phyloP scores from a whole-genome alignment of 2,113 vertebrate species.

The Etheostoma spectabile region DNA sequence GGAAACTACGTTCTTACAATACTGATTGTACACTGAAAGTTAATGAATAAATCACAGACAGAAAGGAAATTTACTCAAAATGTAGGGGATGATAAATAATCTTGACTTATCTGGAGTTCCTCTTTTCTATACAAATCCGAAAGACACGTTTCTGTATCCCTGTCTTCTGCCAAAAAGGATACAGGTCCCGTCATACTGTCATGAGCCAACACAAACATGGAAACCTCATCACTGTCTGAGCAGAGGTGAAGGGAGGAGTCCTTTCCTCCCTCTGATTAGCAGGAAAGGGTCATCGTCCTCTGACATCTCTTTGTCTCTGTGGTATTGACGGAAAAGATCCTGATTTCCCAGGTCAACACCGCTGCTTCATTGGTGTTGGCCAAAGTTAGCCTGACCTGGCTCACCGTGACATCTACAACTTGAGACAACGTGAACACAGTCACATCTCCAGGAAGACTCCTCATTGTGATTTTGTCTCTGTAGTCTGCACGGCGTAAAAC shows the following conservation, averaged over 20 bases:
- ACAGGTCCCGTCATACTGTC: conserved; percentile 50
- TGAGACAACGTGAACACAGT: conserved; percentile 27
- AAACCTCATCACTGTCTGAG: conserved; percentile 66
- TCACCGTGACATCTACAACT: conserved; percentile 24
- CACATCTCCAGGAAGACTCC: conserved; percentile 78
- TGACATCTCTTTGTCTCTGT: conserved; percentile 79
- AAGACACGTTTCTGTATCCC: conserved; percentile 43
- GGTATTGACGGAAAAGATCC: conserved; percentile 70
- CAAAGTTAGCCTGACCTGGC: conserved; percentile 44
- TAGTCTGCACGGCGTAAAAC: conserved; percentile 20
- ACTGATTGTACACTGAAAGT: background rate
- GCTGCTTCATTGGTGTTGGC: conserved; percentile 42
- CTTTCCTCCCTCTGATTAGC: conserved; percentile 77
- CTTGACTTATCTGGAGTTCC: conserved; percentile 27
- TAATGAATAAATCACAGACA: background rate
- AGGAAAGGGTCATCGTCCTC: conserved; percentile 71
- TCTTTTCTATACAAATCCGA: conserved; percentile 21
- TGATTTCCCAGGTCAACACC: conserved; percentile 64
- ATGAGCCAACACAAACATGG: conserved; percentile 79
- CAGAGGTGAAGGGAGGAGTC: conserved; percentile 68
- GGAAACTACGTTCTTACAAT: conserved; percentile 22
- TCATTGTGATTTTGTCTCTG: conserved; percentile 52
- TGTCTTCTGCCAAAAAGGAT: conserved; percentile 58
- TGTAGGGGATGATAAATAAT: conserved; percentile 41
- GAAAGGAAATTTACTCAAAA: conserved; percentile 18